Conservation (phyloP, 2,888 invertebrate genomes). For the Dynastes hyllus region DNA sequence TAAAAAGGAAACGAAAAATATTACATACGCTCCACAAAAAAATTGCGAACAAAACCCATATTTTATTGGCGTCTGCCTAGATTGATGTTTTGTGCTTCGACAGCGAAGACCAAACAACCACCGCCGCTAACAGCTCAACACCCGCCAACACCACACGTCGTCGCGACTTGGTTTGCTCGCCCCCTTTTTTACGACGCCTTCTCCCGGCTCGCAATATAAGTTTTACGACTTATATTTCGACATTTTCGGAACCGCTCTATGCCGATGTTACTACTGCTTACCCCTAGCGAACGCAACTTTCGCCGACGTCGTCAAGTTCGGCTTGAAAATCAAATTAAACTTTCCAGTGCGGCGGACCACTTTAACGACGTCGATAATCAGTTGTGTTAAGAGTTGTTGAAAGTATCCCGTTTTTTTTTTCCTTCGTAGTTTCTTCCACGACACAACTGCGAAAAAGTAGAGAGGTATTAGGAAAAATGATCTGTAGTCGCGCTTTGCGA, state of each 20-base stretch:
- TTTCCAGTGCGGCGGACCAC: conserved; percentile 12
- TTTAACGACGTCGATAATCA: conserved; percentile 34
- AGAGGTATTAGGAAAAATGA: too few species aligned
- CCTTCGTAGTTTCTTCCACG: too few species aligned
- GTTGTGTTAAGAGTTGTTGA: not conserved
- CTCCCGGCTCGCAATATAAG: not conserved
- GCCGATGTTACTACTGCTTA: not conserved
- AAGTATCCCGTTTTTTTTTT: too few species aligned
- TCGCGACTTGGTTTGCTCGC: not conserved
- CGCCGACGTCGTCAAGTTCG: not conserved
- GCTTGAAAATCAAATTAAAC: conserved; percentile 37
- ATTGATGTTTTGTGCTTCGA: too few species aligned
- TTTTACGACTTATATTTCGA: not conserved
- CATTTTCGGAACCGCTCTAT: too few species aligned
- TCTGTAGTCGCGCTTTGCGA: too few species aligned
- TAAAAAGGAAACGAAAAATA: too few species aligned
- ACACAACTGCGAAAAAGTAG: too few species aligned
- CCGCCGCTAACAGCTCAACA: not conserved
- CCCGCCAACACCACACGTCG: not conserved
- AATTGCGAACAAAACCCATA: too few species aligned
- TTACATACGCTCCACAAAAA: too few species aligned
- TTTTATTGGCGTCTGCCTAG: too few species aligned
- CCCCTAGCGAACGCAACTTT: not conserved
- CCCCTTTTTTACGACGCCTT: not conserved
- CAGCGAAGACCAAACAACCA: not conserved